Evolutionary conservation across 2,113 vertebrate species (phyloP).

Genomic region (Leucopsar rothschildi): DNA sequence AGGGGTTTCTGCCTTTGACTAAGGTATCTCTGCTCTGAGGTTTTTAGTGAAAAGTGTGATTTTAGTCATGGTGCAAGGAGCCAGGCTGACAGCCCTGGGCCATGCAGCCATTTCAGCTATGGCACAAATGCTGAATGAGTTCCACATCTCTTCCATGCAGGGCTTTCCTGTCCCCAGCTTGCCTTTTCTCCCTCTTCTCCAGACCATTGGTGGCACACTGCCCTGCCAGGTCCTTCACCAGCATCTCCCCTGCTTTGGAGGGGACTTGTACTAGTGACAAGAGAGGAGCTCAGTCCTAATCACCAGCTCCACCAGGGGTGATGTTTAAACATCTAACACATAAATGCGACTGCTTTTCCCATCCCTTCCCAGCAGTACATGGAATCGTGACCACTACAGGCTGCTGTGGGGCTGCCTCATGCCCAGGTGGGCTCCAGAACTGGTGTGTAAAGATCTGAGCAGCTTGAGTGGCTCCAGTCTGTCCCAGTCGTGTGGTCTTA

Average conservation of each 20-base stretch:
- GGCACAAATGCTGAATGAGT: not conserved
- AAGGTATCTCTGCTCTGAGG: not conserved
- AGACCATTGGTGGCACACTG: not conserved
- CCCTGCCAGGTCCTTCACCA: not conserved
- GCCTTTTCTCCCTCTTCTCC: not conserved
- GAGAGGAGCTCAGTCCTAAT: not conserved
- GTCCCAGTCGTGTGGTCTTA: accelerated
- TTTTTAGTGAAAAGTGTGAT: not conserved
- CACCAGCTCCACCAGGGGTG: not conserved
- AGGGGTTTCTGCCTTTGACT: not conserved
- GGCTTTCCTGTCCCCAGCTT: not conserved
- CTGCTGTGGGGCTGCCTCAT: not conserved
- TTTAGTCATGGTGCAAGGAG: not conserved
- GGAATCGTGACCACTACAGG: accelerated
- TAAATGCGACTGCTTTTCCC: accelerated
- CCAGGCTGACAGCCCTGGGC: not conserved
- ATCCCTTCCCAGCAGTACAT: accelerated
- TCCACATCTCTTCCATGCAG: accelerated
- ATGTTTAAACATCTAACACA: accelerated
- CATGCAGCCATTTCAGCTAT: accelerated
- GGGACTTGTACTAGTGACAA: accelerated
- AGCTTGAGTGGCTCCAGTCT: accelerated
- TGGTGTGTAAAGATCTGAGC: not conserved
- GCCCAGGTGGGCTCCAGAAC: not conserved
- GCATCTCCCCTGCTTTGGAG: not conserved